Conservation (phyloP, 2,888 invertebrate genomes). For the Didymodactylos carnosus region DNA sequence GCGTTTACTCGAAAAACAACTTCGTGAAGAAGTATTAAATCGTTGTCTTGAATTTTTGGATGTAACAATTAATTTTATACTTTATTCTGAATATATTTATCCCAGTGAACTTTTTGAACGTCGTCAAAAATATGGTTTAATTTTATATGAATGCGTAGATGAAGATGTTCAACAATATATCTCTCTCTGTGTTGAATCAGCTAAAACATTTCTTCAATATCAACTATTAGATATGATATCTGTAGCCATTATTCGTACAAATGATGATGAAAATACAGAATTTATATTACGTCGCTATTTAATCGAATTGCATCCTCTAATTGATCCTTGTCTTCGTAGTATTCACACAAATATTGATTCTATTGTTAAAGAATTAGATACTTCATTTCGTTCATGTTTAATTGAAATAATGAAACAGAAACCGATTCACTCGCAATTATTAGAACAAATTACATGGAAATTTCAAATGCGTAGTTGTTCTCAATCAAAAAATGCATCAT, state of each 20-base stretch:
- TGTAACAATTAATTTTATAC: neutral
- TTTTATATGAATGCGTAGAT: neutral
- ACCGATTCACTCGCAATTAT: neutral
- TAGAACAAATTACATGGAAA: neutral
- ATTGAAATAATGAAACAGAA: neutral
- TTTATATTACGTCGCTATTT: neutral
- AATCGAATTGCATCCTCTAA: neutral
- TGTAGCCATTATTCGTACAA: neutral
- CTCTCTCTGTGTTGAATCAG: neutral
- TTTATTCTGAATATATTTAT: neutral
- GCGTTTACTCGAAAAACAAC: neutral
- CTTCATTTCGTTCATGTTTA: neutral
- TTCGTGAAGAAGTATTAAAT: neutral
- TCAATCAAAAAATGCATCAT: neutral
- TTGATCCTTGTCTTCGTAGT: neutral
- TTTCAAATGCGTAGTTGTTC: neutral
- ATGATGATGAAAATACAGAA: neutral
- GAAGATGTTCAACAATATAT: neutral
- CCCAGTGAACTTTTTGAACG: neutral
- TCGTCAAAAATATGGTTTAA: neutral
- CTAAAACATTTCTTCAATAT: neutral
- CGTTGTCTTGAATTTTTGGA: neutral
- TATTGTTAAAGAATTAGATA: neutral
- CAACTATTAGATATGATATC: neutral
- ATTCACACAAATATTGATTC: neutral